Evolutionary conservation across 2,888 invertebrate genomes (phyloP).

Genomic region (Bombylius discolor): DNA sequence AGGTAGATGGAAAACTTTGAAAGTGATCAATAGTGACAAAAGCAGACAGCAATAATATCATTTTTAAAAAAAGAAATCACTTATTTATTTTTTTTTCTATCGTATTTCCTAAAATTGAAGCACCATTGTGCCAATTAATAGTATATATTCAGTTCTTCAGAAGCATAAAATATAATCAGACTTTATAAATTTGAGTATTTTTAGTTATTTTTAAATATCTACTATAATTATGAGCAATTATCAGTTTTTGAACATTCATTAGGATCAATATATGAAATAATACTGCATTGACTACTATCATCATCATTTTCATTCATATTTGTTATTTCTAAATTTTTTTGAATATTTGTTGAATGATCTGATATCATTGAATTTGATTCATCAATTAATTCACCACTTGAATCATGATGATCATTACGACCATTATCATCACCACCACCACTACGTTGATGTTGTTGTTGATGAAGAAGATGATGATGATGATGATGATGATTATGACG

Average conservation of each 20-base stretch:
- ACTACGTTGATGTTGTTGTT: constrained; percentile 1
- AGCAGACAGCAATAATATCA: no score
- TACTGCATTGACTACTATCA: constrained; percentile 35
- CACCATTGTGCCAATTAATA: no score
- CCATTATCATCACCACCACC: not conserved
- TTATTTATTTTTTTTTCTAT: no score
- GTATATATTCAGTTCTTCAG: no score
- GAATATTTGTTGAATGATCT: constrained; percentile 11
- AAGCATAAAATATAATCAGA: no score
- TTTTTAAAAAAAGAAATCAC: no score
- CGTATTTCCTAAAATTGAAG: no score
- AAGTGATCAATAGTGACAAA: no score
- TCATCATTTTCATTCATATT: constrained; percentile 28
- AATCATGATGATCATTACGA: not conserved
- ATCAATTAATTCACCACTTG: not conserved
- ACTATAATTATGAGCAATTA: not conserved
- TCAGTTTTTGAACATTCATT: constrained; percentile 14
- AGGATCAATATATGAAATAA: constrained; percentile 35
- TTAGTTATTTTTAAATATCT: no score
- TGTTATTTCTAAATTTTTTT: constrained; percentile 13
- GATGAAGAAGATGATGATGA: constrained; percentile 5
- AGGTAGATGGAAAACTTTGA: no score
- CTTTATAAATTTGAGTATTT: no score
- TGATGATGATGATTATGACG: constrained; percentile 1
- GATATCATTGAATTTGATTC: constrained; percentile 3